Base-by-base conservation (phyloP, 2,888 invertebrate genomes). In the Amblyteles armatorius region DNA sequence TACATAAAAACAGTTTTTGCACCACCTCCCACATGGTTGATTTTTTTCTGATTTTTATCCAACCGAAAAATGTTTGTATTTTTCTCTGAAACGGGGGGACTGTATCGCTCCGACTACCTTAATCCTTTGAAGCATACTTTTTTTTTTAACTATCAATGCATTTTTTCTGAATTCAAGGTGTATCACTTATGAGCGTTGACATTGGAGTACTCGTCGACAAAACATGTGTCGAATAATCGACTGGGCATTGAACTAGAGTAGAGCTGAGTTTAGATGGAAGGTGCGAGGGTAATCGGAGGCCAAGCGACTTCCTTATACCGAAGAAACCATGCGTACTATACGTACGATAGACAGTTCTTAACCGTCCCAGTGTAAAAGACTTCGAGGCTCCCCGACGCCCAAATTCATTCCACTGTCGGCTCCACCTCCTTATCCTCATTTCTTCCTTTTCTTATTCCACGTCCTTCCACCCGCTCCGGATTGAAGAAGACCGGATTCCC, bases 401-500 rank as follows among this genome's bases (percentile, higher is more conserved):
- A 79, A 90, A 88, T 90, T 88, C 86, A 88, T 89, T 40, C 40
- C 40, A 40, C 40, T 11, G 40, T 11, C 40, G 9, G 11, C 84
- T 81, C 84, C 73, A 72, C 74, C 84, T 79, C 68, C 78, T 78
- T 63, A 78, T 77, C 73, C 76, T 77, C 77, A 76, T 73, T 84
- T 77, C 72, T 63, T 63, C 57, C 50, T 67, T 22, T 52, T 76
- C 52, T 16, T 71, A 36, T 36, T 78, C 69, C 48, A n/a, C 19
- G n/a, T 55, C 79, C 55, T 3, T 9, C 77, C 57, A 74, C 82
- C 65, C 33, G 63, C 77, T 79, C 68, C 63, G 79, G 76, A 78
- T 78, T 78, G 82, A 88, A 86, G 89, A 83, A 86, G 89, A 83
- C 86, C 86, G 87, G 86, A 88, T 87, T 80, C 80, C 22, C 76